These are phyloP conservation scores for Proales similis DNA, from an alignment of 1,140 invertebrate genomes.

Conservation along the genomic window DNA sequence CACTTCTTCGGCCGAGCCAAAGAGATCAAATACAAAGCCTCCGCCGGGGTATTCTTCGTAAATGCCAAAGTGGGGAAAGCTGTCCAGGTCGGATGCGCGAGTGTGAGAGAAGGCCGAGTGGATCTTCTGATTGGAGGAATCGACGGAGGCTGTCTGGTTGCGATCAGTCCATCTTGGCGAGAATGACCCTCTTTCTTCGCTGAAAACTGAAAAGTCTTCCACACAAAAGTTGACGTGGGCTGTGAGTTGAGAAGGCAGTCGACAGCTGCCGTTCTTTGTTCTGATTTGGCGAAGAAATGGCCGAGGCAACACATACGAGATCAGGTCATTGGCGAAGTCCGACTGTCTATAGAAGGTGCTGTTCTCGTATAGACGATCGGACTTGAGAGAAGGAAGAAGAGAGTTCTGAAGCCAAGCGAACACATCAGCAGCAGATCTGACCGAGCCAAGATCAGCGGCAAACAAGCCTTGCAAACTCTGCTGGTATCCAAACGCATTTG, in stretches of 20 bases:
- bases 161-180: constrained; percentile 38
- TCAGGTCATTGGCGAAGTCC: constrained; percentile 57
- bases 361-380: constrained; percentile 55
- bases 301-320: constrained; percentile 57
- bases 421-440: constrained; percentile 43
- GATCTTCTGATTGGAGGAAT: neutral
- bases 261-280: constrained; percentile 45
- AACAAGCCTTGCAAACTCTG: constrained; percentile 53
- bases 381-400: constrained; percentile 52
- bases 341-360: constrained; percentile 45
- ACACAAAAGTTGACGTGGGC: neutral
- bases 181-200: constrained; percentile 23
- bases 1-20: constrained; percentile 49
- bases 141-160: constrained; percentile 39
- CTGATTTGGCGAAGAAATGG: constrained; percentile 50
- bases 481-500: constrained; percentile 50
- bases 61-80: constrained; percentile 54
- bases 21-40: constrained; percentile 56
- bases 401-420: constrained; percentile 54
- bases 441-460: constrained; percentile 37
- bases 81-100: constrained; percentile 48
- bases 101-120: constrained; percentile 50
- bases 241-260: neutral
- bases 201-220: neutral
- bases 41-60: constrained; percentile 56